These are phyloP conservation scores for Panthera uncia DNA, from an alignment of 2,113 vertebrate species.

Conservation along the genomic window DNA sequence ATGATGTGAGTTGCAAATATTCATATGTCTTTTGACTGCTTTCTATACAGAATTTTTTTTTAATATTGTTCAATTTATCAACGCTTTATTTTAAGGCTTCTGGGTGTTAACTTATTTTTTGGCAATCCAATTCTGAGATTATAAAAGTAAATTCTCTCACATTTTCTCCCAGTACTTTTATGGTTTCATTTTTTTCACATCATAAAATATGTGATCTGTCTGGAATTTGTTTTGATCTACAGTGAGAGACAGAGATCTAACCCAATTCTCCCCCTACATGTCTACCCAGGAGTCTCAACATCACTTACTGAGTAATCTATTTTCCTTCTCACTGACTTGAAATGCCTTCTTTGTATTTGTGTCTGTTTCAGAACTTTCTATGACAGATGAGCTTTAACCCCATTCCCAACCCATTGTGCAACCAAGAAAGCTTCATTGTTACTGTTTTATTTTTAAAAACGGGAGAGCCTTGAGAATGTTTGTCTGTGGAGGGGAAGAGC, in stretches of 20 bases:
- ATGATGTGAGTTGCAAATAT: slow-evolving; percentile 9
- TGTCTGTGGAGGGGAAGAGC: not conserved
- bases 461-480: not conserved
- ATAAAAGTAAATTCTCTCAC: not conserved
- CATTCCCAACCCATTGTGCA: not conserved
- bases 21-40: slow-evolving; percentile 8
- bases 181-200: slow-evolving; percentile 12
- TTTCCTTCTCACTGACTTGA: not conserved
- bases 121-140: not conserved
- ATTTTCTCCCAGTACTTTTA: not conserved
- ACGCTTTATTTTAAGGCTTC: not conserved
- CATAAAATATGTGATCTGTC: not conserved
- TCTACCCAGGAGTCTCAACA: not conserved
- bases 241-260: not conserved
- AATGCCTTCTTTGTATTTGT: not conserved
- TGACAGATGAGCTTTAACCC: not conserved
- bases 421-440: not conserved
- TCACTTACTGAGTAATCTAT: not conserved
- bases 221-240: not conserved
- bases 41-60: not conserved
- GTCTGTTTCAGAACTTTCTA: not conserved
- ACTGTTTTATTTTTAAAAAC: not conserved
- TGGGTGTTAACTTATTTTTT: not conserved
- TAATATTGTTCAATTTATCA: not conserved
- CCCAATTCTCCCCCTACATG: not conserved